These are phyloP conservation scores for Pollachius pollachius DNA, from an alignment of 2,113 vertebrate genomes.

Conservation along the genomic window DNA sequence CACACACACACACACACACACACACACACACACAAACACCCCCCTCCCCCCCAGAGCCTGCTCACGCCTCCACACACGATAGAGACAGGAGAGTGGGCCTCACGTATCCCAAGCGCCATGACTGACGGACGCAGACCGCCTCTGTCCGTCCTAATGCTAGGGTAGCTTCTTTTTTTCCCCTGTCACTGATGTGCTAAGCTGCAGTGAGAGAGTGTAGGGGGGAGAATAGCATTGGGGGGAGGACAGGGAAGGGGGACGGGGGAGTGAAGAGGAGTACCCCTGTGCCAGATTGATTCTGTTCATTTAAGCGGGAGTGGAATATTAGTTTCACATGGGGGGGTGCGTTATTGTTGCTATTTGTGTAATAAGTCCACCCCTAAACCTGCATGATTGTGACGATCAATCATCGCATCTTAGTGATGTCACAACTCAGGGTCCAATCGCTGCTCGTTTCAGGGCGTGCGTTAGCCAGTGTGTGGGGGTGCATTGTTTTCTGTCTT, in stretches of 20 bases:
- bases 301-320: conserved; percentile 72
- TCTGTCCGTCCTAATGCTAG: conserved; percentile 63
- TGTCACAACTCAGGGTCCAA: no score
- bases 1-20: no score
- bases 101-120: conserved; percentile 31
- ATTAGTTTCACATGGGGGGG: conserved; percentile 67
- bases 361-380: no score
- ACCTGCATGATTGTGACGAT: no score
- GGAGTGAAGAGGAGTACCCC: conserved; percentile 46
- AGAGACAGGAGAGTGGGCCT: conserved; percentile 17
- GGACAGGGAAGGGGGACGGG: no score
- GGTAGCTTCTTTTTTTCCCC: conserved; percentile 52
- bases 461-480: no score
- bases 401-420: no score
- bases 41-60: not conserved
- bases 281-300: conserved; percentile 65
- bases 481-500: no score
- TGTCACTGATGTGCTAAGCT: conserved; percentile 54
- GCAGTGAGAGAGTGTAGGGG: conserved; percentile 17
- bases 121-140: conserved; percentile 53
- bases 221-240: no score
- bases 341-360: no score
- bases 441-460: no score
- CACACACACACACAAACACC: no score
- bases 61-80: conserved; percentile 9